Percentiles rank a stretch among this genome's conserved stretches.
phyloP scores from a whole-genome alignment of 2,113 vertebrate species.

The Pogonocichla stellata region DNA sequence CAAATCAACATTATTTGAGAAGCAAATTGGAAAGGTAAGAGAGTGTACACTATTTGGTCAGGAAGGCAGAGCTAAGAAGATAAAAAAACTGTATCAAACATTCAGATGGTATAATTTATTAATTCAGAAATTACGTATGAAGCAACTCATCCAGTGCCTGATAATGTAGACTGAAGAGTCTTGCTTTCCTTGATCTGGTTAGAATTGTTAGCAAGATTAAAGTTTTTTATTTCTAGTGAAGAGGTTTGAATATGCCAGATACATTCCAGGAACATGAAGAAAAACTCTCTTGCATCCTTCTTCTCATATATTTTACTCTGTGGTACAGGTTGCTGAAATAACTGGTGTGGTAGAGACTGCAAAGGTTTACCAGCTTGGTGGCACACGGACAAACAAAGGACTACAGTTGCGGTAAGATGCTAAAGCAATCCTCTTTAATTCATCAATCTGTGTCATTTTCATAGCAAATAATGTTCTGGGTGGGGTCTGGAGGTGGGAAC shows the following conservation, averaged over 20 bases:
- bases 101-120: background rate
- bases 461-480: background rate
- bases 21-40: background rate
- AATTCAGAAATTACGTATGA: background rate
- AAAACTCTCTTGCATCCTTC: background rate
- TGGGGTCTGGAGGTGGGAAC: background rate
- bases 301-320: background rate
- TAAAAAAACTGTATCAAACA: background rate
- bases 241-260: background rate
- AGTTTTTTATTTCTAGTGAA: background rate
- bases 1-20: background rate
- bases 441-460: background rate
- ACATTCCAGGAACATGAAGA: background rate
- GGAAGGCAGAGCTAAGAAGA: background rate
- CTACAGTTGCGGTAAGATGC: slow-evolving; percentile 86
- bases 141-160: background rate
- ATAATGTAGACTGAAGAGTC: background rate
- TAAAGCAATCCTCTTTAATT: background rate
- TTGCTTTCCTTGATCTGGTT: background rate
- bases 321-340: slow-evolving; percentile 92
- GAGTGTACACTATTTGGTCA: background rate
- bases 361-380: slow-evolving; percentile 95
- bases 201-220: background rate
- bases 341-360: slow-evolving; percentile 96
- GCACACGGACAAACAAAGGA: slow-evolving; percentile 97